phyloP scores from a whole-genome alignment of 2,888 invertebrate species.

The Acanthosepion pharaonis region DNA sequence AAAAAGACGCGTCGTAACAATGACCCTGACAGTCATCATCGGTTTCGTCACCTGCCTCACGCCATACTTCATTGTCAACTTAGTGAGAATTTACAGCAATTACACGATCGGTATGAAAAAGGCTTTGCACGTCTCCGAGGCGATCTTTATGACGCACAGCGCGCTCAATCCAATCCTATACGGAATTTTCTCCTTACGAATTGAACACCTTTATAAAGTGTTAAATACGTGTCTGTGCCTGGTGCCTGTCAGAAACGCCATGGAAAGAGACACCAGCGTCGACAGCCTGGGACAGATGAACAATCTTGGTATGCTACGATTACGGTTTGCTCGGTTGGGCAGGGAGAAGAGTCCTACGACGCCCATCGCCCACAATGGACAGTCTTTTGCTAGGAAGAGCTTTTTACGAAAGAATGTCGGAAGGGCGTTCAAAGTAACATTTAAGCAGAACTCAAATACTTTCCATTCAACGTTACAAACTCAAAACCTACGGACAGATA shows the following conservation, averaged over 20 bases:
- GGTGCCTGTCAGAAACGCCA: conserved; percentile 37
- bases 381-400: background rate
- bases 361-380: background rate
- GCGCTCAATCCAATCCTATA: conserved; percentile 76
- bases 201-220: conserved; percentile 52
- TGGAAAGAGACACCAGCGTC: conserved; percentile 46
- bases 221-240: conserved; percentile 47
- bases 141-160: conserved; percentile 72
- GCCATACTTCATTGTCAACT: conserved; percentile 75
- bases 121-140: conserved; percentile 65
- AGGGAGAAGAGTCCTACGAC: background rate
- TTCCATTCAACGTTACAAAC: background rate
- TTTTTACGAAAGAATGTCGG: conserved; percentile 24
- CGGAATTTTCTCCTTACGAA: conserved; percentile 71
- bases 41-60: conserved; percentile 75
- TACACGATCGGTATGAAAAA: conserved; percentile 63
- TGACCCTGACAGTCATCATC: conserved; percentile 75
- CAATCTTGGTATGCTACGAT: background rate
- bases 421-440: background rate
- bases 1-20: conserved; percentile 75
- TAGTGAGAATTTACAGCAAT: conserved; percentile 73
- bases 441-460: background rate
- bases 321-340: background rate
- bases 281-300: conserved; percentile 41
- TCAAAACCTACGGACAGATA: background rate